Base-by-base conservation (phyloP, 2,797 vertebrate genomes). In the Cossypha polioptera region DNA sequence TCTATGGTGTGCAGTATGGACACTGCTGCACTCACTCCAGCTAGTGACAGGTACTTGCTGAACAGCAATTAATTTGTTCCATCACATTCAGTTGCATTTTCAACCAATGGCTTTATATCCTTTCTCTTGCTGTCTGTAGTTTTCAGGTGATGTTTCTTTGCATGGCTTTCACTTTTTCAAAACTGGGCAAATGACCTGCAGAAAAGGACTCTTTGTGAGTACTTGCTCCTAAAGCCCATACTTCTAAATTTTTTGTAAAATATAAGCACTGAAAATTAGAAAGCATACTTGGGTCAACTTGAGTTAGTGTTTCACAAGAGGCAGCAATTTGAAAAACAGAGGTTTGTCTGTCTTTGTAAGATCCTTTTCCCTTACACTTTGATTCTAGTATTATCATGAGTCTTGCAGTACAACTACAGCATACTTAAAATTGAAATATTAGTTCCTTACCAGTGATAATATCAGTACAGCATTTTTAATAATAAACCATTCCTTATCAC, bases 1-100 rank as follows among this genome's bases (percentile, higher is more conserved):
- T 57, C n/a, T 2, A 0, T 53, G 26, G 31, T 68, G 40, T 65
- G 28, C 2, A 1, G 5, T 8, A 20, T 33, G 57, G 21, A 33
- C 19, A 24, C 36, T 59, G 36, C 26, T 26, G 29, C 20, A 33
- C 8, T 5, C 26, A 16, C 26, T 53, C 22, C 31, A 38, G 19
- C 7, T 43, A 50, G 21, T 21, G 31, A 11, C 1, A 5, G 19
- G 5, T 38, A 22, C 20, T 35, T 67, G 53, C 29, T 55, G 63
- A 67, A 16, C 11, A 55, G 24, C 10, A 40, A 22, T 36, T 50
- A 26, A 38, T 59, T 69, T 62, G 10, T 48, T 72, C 42, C 7
- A 15, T 2, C 29, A 53, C 15, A 45, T 45, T 68, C 38, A 31
- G 31, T 20, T 54, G 5, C 7, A 20, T 75, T 88, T 93, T 68